Base-by-base conservation (phyloP, 2,797 vertebrate species). In the Hypotaenidia okinawae region DNA sequence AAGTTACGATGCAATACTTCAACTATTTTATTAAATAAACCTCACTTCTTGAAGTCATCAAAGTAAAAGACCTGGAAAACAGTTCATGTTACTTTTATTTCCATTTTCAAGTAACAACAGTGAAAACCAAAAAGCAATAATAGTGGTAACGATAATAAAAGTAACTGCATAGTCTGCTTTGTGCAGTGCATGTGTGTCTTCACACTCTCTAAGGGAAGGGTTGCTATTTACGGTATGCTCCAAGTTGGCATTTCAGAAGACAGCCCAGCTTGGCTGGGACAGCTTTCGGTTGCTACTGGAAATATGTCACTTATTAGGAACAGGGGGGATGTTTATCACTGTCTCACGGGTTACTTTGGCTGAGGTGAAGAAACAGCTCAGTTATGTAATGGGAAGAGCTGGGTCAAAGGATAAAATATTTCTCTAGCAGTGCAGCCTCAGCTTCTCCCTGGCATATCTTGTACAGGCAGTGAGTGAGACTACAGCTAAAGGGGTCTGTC, bases 251-350 rank as follows among this genome's bases (percentile, higher is more conserved):
- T 74, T 73, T 89, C 84, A 84, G 82, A 95, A 81, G 79, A 61
- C 49, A 62, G 95, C 81, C 61, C 90, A 75, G 74, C 83, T 87
- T 92, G 80, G 63, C 91, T 87, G 94, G 94, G 92, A 92, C 45
- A 57, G 83, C 63, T 94, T 94, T 94, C 88, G 92, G 86, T 91
- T 95, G 87, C 88, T 96, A 94, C 94, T 84, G 74, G 85, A 95
- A 96, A 89, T 91, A 88, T 85, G 93, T 95, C 90, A 95, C 95
- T 96, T 96, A 94, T 79, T 95, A 93, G 83, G 88, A 95, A 69
- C 88, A 97, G 94, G 79, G 93, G 74, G 51, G 80, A 93, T 93
- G 92, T 95, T 97, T 96, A 90, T 92, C 93, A 90, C 81, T 89
- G 94, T 95, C 94, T 96, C 73, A 89, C 69, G 85, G 80, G 89